Evolutionary conservation across 2,113 vertebrate genomes (phyloP), one percentile per base, ranked within the genome.

Genomic region (Festucalex cinctus): DNA sequence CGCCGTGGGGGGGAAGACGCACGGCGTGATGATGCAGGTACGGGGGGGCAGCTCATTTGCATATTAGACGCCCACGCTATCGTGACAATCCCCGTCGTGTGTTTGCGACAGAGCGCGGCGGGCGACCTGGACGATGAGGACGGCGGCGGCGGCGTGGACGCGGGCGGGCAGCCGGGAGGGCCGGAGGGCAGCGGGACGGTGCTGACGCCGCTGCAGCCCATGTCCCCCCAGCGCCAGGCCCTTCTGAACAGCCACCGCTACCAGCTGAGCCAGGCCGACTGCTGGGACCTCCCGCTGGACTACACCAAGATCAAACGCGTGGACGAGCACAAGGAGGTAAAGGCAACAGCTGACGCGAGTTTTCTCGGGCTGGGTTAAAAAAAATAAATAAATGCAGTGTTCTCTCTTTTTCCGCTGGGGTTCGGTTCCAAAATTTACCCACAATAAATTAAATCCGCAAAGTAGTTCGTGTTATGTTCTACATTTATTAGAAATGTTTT

Each of bases 241-340:
- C 91, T 95, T 86, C 95, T 98, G 89, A 93, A 89, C 89, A 96
- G 92, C 84, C 92, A 94, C 69, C 96, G 96, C 86, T 99, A 96
- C 91, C 95, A 94, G 78, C 94, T 99, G 89, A 93, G 92, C 16
- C 93, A 97, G 20, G 80, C 93, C 0, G 96, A 98, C 84, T 96
- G 95, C 92, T 99, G 97, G 97, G 97, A 99, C 81, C 90, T 98
- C 85, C 96, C 97, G 0, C 94, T 96, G 65, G 95, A 98, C 92
- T 98, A 96, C 92, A 95, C 94, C 90, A 98, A 98, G 88, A 95
- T 99, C 93, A 99, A 98, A 80, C 92, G 92, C 59, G 90, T 95
- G 66, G 94, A 94, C 14, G 96, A 97, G 67, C 81, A 94, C 90
- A 96, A 95, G 86, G 95, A 98, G 88, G 94, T 97, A 16, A 87